Evolutionary conservation across 2,113 vertebrate genomes (phyloP).

Genomic region (Melanerpes aurifrons): DNA sequence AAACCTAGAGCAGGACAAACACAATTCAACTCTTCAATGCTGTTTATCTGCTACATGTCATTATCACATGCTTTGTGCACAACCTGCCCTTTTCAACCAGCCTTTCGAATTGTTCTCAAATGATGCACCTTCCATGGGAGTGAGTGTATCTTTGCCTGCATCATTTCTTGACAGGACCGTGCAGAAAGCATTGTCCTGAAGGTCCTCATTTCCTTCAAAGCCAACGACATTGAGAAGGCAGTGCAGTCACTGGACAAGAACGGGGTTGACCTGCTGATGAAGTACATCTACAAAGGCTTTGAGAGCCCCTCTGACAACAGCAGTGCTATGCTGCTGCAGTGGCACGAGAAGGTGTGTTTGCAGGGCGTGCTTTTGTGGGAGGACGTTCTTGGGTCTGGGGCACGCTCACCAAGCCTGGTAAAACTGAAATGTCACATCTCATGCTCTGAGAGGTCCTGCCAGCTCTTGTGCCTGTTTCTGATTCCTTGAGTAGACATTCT

Average conservation of each 20-base stretch:
- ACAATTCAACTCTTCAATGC: neutral
- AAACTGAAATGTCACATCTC: neutral
- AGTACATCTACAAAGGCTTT: conserved; percentile 99
- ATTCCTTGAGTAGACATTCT: neutral
- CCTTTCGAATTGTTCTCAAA: no score
- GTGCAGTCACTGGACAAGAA: conserved; percentile 96
- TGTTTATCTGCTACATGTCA: neutral
- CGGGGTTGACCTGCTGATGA: conserved; percentile 94
- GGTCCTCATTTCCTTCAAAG: conserved; percentile 96
- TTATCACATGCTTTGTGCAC: neutral
- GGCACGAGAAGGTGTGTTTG: conserved; percentile 93
- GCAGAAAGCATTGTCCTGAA: conserved; percentile 94
- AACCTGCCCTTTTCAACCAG: neutral
- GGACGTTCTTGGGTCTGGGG: neutral
- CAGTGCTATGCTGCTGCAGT: conserved; percentile 94
- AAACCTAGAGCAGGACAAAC: neutral
- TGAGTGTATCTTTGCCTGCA: neutral
- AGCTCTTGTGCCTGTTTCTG: neutral
- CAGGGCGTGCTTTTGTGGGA: fast-evolving
- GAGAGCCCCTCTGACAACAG: conserved; percentile 97
- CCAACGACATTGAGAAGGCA: conserved; percentile 94
- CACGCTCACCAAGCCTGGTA: neutral
- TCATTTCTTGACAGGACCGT: conserved; percentile 83
- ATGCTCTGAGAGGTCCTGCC: neutral
- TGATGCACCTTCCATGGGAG: fast-evolving